A percentile compares a stretch with the other conserved stretches of the same genome.
Evolutionary conservation across 2,797 vertebrate genomes (phyloP).

Genomic region (Erethizon dorsatum): DNA sequence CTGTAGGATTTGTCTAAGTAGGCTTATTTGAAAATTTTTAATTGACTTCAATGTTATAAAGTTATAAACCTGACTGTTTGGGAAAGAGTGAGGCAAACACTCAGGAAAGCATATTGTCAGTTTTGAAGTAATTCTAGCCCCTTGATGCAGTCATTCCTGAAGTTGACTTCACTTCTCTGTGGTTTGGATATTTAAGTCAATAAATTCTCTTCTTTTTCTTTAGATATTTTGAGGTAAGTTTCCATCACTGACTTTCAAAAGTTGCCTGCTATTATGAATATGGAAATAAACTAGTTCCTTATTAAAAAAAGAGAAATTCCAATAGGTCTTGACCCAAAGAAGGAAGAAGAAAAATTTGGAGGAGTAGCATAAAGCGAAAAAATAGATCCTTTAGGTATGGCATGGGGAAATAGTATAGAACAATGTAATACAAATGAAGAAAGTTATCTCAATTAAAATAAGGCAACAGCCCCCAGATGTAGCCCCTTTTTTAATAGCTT

Average conservation of each 20-base stretch:
- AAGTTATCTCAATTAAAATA: neutral
- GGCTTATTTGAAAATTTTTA: neutral
- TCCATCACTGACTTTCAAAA: constrained; percentile 24
- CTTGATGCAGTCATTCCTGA: neutral
- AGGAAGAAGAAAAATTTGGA: neutral
- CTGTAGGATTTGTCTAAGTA: neutral
- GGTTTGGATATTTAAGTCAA: neutral
- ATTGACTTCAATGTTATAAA: neutral
- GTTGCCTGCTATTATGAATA: neutral
- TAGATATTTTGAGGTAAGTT: neutral
- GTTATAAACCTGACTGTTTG: neutral
- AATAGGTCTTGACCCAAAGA: neutral
- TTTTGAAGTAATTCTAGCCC: neutral
- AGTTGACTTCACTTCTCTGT: neutral
- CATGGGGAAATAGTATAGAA: neutral
- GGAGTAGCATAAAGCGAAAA: neutral
- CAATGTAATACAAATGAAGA: neutral
- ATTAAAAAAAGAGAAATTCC: neutral
- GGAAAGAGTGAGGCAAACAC: neutral
- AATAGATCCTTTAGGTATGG: neutral
- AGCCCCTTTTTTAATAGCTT: neutral
- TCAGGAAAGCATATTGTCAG: neutral
- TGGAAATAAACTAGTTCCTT: constrained; percentile 11
- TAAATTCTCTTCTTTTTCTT: constrained; percentile 28
- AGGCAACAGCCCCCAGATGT: neutral